phyloP scores from a whole-genome alignment of 2,888 invertebrate species.

The Agrenia bidenticulata region DNA sequence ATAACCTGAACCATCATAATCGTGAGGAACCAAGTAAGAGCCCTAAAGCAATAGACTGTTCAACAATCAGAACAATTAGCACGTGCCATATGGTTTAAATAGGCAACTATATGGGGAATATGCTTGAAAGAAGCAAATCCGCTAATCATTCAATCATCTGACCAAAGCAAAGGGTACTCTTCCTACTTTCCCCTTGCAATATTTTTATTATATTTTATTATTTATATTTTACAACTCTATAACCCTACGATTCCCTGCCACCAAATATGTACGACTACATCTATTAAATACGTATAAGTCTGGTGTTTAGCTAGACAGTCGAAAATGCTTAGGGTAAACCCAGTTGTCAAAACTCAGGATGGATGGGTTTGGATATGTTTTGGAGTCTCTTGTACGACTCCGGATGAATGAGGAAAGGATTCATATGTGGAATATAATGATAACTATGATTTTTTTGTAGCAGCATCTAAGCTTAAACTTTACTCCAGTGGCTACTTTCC shows the following conservation, averaged over 20 bases:
- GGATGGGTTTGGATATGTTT: constrained; percentile 9
- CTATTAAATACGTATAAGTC: background rate
- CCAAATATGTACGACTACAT: background rate
- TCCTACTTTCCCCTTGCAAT: background rate
- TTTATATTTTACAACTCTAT: background rate
- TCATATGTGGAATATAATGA: background rate
- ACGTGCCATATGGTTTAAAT: constrained; percentile 53
- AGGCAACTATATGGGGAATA: constrained; percentile 33
- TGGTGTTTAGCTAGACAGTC: too few species aligned
- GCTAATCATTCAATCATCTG: constrained; percentile 50
- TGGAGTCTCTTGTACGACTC: background rate
- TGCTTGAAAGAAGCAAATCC: constrained; percentile 40
- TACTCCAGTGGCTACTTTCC: too few species aligned
- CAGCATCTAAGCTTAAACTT: too few species aligned
- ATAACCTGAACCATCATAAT: constrained; percentile 13
- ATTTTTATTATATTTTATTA: background rate
- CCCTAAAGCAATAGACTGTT: constrained; percentile 15
- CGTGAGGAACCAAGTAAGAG: background rate
- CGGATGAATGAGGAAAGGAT: background rate
- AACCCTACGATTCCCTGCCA: too few species aligned
- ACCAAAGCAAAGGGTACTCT: constrained; percentile 5
- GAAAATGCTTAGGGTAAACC: too few species aligned
- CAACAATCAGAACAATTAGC: constrained; percentile 53
- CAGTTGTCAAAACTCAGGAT: constrained; percentile 12
- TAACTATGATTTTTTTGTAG: too few species aligned